Percentiles rank a stretch among this genome's conserved stretches.
These are phyloP conservation scores for Cygnus olor DNA, from an alignment of 2,797 vertebrate species.

Conservation along the genomic window DNA sequence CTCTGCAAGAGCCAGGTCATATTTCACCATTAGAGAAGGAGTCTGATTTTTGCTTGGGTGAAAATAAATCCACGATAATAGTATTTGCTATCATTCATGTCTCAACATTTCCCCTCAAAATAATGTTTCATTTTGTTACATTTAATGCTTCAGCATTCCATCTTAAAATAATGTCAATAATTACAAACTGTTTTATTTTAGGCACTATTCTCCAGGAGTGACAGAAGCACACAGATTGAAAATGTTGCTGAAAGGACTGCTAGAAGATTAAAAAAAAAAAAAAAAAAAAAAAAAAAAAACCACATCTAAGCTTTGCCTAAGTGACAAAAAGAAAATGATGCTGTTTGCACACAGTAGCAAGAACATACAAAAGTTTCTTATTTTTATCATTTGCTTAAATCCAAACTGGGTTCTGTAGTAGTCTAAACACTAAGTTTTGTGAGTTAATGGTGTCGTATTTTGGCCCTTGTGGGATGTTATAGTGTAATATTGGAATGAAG, in stretches of 20 bases:
- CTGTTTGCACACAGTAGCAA: background rate
- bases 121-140: slow-evolving; percentile 42
- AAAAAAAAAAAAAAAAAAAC: slow-evolving; percentile 16
- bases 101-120: slow-evolving; percentile 58
- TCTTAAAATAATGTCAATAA: slow-evolving; percentile 56
- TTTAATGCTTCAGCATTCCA: slow-evolving; percentile 27
- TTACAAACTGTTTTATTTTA: slow-evolving; percentile 63
- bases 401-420: background rate
- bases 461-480: background rate
- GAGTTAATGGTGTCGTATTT: background rate
- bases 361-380: background rate
- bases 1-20: slow-evolving; percentile 52
- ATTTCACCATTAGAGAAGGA: slow-evolving; percentile 62
- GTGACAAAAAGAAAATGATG: slow-evolving; percentile 2
- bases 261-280: slow-evolving; percentile 5
- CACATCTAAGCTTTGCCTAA: slow-evolving; percentile 5
- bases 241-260: slow-evolving; percentile 24
- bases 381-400: background rate
- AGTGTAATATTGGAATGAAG: slow-evolving; percentile 16
- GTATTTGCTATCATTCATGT: slow-evolving; percentile 30
- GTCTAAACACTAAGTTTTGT: background rate
- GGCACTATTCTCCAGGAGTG: slow-evolving; percentile 15
- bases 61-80: slow-evolving; percentile 53
- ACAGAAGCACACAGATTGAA: slow-evolving; percentile 54
- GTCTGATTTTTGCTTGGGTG: slow-evolving; percentile 43